Conservation (phyloP, 2,113 vertebrate species). For the Nothoprocta perdicaria region DNA sequence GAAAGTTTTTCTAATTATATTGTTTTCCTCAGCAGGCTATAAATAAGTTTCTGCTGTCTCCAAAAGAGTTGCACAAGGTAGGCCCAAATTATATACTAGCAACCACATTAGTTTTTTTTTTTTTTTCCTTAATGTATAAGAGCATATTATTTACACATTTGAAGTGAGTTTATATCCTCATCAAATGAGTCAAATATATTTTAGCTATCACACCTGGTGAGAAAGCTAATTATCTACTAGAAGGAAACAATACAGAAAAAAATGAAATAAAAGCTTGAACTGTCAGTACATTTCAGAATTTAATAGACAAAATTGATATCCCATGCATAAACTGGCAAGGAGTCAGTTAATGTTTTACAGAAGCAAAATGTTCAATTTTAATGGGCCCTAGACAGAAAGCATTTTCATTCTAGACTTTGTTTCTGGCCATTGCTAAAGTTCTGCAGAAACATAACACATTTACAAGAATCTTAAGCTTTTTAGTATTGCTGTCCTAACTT, state of each 20-base stretch:
- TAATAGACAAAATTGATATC: background rate
- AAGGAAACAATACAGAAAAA: background rate
- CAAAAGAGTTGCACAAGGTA: background rate
- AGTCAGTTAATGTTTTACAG: background rate
- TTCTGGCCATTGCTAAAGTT: background rate
- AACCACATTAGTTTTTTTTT: accelerated
- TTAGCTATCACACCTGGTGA: background rate
- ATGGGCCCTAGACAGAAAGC: background rate
- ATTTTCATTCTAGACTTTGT: background rate
- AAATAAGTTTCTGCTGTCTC: background rate
- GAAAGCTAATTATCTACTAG: background rate
- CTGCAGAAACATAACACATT: background rate
- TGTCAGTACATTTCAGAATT: background rate
- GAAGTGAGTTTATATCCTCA: background rate
- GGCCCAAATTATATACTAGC: background rate
- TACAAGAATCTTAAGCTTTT: background rate
- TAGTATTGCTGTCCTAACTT: background rate
- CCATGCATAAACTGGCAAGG: background rate
- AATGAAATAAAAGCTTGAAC: background rate
- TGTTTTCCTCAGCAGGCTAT: background rate
- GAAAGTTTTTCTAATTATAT: background rate
- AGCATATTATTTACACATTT: background rate
- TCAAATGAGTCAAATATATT: background rate
- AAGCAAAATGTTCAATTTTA: background rate
- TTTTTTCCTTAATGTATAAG: background rate